A percentile compares a stretch with the other conserved stretches of the same genome.
phyloP scores from a whole-genome alignment of 2,113 vertebrate species.

The Tetraodon nigroviridis region DNA sequence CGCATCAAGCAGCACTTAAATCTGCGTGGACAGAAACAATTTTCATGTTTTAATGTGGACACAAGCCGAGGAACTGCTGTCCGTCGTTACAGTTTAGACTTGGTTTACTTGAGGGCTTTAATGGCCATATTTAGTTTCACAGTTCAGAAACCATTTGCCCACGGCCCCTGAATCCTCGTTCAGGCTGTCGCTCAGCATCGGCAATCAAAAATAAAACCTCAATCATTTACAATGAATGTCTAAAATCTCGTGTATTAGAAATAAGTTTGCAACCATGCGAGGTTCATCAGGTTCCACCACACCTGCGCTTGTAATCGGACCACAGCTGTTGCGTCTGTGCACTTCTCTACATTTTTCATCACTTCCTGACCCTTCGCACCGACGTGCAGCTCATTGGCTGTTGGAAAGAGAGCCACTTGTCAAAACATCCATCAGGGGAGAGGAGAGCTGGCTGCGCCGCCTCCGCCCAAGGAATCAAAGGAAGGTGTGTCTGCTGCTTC shows the following conservation, averaged over 20 bases:
- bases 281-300: neutral
- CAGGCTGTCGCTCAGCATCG: neutral
- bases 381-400: conserved; percentile 37
- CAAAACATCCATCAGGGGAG: conserved; percentile 51
- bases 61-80: neutral
- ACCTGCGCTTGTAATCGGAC: conserved; percentile 20
- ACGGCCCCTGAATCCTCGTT: neutral
- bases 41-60: neutral
- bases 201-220: neutral
- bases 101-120: neutral
- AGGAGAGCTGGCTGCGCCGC: conserved; percentile 25
- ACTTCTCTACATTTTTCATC: conserved; percentile 18
- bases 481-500: conserved; percentile 59
- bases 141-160: neutral
- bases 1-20: neutral
- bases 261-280: neutral
- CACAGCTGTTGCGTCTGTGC: neutral
- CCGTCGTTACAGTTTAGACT: neutral
- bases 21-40: conserved; percentile 3
- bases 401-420: conserved; percentile 43
- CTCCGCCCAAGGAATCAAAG: conserved; percentile 48
- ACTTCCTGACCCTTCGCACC: conserved; percentile 38
- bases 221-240: neutral
- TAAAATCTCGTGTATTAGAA: neutral
- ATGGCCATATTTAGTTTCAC: neutral